Percentiles rank a stretch among this genome's conserved stretches.
These are phyloP conservation scores for Pelecanoides urinatrix DNA, from an alignment of 2,113 vertebrate genomes.

Conservation along the genomic window DNA sequence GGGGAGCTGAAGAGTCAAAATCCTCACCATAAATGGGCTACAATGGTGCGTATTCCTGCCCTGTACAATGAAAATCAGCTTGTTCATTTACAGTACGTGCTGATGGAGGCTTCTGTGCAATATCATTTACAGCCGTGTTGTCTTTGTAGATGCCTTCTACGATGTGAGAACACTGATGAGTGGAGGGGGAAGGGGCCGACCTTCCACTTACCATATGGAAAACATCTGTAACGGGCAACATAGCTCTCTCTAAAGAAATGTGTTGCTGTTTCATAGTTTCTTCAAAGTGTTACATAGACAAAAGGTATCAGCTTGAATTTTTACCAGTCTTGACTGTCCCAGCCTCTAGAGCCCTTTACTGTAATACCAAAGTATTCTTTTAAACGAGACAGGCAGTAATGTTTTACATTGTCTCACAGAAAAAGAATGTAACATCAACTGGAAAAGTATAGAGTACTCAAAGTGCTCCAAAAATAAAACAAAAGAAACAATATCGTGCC, in stretches of 20 bases:
- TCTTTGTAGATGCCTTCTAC: constrained; percentile 46
- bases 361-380: constrained; percentile 36
- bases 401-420: constrained; percentile 53
- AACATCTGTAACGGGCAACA: constrained; percentile 54
- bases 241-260: constrained; percentile 7
- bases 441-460: constrained; percentile 59
- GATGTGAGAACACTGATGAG: constrained; percentile 58
- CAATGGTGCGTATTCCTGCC: not conserved
- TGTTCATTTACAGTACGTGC: not conserved
- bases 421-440: constrained; percentile 55
- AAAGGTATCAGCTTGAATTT: constrained; percentile 58
- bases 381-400: constrained; percentile 19
- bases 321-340: constrained; percentile 33
- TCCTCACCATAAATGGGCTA: not conserved
- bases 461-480: constrained; percentile 60
- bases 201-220: constrained; percentile 52
- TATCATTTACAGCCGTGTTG: constrained; percentile 13
- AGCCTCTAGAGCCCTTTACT: constrained; percentile 41
- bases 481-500: constrained; percentile 42
- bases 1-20: not conserved
- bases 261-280: constrained; percentile 21
- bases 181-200: constrained; percentile 15
- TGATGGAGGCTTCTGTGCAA: constrained; percentile 27
- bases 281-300: constrained; percentile 28
- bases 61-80: not conserved